Base-by-base conservation (phyloP, 2,797 vertebrate species). In the Momotus momota region DNA sequence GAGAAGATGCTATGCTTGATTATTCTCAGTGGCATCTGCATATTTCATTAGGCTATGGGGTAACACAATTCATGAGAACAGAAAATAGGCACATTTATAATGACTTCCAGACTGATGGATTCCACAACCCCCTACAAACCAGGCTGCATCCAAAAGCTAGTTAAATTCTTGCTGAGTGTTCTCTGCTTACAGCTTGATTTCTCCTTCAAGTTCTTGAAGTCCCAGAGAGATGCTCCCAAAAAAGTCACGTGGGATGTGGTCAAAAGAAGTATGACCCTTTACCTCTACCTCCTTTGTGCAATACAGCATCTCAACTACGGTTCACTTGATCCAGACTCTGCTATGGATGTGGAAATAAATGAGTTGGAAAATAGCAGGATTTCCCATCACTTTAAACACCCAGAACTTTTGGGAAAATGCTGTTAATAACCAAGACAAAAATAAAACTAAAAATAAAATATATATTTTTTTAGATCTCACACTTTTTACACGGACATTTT, bases 11-110 rank as follows among this genome's bases (percentile, higher is more conserved):
- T 86, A 52, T 54, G 79, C 85, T 96, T 98, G 95, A 97, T 97
- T 98, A 97, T 96, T 95, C 71, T 91, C 86, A 43, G 29, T 48
- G 46, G 19, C 74, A 96, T 96, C 84, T 97, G 78, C 88, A 95
- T 96, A 89, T 97, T 97, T 95, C 66, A 93, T 57, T 57, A 75
- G 26, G 12, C 48, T 83, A 10, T 31, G 7, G n/a, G 20, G 20
- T 89, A 90, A 73, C 67, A 69, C 14, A 67, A 66, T 27, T 87
- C 88, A 48, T 48, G 86, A 91, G 89, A 94, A 77, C 61, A 96
- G 73, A 96, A 87, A 94, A 31, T 2, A 94, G 33, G 21, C n/a
- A 75, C 21, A 77, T 73, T 90, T 84, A 81, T 51, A 43, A 57
- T 49, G 31, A 69, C 6, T 90, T 77, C 33, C 41, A 82, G 10